phyloP scores from a whole-genome alignment of 2,113 vertebrate genomes.

The Parotia lawesii region DNA sequence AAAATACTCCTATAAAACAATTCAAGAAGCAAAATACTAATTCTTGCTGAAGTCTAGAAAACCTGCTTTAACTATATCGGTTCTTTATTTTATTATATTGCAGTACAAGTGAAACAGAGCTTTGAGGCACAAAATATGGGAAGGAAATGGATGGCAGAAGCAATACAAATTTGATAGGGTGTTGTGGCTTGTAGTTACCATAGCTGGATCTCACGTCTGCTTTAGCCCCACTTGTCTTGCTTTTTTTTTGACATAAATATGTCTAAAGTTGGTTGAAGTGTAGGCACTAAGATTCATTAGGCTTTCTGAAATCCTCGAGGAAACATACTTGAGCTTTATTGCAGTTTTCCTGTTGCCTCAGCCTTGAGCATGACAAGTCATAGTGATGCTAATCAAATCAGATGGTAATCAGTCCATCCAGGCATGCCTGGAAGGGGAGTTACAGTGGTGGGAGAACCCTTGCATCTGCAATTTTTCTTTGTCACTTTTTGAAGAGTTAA shows the following conservation, averaged over 20 bases:
- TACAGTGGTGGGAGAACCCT: background rate
- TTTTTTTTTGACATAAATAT: background rate
- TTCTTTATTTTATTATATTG: background rate
- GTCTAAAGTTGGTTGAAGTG: background rate
- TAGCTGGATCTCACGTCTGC: background rate
- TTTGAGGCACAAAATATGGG: background rate
- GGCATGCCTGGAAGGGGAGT: background rate
- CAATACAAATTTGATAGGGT: background rate
- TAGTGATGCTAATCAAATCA: background rate
- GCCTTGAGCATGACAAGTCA: background rate
- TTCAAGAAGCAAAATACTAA: background rate
- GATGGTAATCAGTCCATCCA: background rate
- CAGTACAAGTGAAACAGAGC: background rate
- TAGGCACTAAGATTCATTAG: background rate
- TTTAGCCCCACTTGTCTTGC: background rate
- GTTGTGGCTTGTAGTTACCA: background rate
- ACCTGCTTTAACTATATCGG: background rate
- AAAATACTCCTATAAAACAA: background rate
- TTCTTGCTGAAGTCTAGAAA: background rate
- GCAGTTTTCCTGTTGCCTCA: background rate
- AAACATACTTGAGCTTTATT: background rate
- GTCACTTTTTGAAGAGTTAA: background rate
- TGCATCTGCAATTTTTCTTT: background rate
- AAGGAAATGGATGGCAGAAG: background rate
- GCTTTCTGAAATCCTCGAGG: background rate